Percentiles rank a stretch among this genome's conserved stretches.
Conservation (phyloP, 53 echinoderm and acorn worm genomes). For the Paracentrotus lividus region DNA sequence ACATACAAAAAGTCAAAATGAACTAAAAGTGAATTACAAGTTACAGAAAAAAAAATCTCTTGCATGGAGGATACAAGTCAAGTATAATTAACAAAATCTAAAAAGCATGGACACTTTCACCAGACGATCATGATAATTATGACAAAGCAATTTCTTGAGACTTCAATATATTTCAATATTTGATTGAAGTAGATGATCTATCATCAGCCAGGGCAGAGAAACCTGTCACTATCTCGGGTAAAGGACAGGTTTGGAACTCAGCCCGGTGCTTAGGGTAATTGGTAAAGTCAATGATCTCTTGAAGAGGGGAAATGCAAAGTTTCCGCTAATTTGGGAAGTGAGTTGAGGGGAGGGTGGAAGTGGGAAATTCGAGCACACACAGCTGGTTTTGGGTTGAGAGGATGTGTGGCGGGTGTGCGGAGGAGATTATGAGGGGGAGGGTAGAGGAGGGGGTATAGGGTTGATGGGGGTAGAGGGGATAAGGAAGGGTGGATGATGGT, state of each 20-base stretch:
- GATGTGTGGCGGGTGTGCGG: not conserved
- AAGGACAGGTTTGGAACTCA: slow-evolving; percentile 25
- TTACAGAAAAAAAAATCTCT: not conserved
- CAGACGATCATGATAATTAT: not conserved
- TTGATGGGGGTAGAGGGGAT: not conserved
- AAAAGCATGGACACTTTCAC: too few relatives aligned
- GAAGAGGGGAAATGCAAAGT: slow-evolving; percentile 50
- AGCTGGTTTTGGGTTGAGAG: not conserved
- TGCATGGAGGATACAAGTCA: not conserved
- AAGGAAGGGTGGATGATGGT: not conserved
- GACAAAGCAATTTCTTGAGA: not conserved
- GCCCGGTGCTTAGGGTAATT: slow-evolving; percentile 37
- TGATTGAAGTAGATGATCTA: not conserved
- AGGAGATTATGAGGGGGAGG: too few relatives aligned
- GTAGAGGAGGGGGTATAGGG: not conserved
- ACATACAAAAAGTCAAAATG: too few relatives aligned
- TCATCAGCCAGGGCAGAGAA: not conserved
- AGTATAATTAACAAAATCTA: slow-evolving; percentile 6
- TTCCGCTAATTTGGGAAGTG: slow-evolving; percentile 67
- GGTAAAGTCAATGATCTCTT: slow-evolving; percentile 50
- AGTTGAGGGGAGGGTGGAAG: slow-evolving; percentile 59
- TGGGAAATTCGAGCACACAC: not conserved
- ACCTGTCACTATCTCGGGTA: not conserved
- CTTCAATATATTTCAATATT: not conserved
- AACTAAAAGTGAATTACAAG: not conserved